Conservation (phyloP, 2,888 invertebrate species). For the Trilocha varians region DNA sequence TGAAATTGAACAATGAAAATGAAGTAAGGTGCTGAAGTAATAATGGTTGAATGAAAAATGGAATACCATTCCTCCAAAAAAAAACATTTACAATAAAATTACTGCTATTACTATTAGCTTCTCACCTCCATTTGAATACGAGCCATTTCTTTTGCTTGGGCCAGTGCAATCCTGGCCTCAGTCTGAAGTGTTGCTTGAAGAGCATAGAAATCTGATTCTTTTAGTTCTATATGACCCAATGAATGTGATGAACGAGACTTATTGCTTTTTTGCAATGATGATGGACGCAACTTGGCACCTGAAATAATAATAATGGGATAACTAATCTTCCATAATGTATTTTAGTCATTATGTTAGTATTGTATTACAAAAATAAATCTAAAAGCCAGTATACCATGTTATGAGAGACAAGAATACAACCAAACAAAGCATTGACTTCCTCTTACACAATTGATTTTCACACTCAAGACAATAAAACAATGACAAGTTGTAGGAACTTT, state of each 20-base stretch:
- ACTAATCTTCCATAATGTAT: too few species aligned
- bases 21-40: too few species aligned
- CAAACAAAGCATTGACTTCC: not conserved
- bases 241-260: conserved; percentile 68
- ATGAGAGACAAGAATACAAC: too few species aligned
- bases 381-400: too few species aligned
- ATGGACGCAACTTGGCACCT: conserved; percentile 60
- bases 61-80: too few species aligned
- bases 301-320: conserved; percentile 10
- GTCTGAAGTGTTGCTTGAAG: conserved; percentile 87
- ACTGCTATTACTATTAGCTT: not conserved
- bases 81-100: not conserved
- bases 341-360: too few species aligned
- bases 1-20: too few species aligned
- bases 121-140: conserved; percentile 90
- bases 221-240: conserved; percentile 53
- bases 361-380: too few species aligned
- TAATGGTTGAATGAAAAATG: too few species aligned
- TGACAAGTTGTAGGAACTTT: conserved; percentile 16
- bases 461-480: conserved; percentile 18
- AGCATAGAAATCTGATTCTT: conserved; percentile 85
- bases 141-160: conserved; percentile 93
- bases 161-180: conserved; percentile 89
- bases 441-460: conserved; percentile 2
- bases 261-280: conserved; percentile 52